Evolutionary conservation across 92 coral and sea anemone genomes (phyloP).

Genomic region (Nematostella vectensis): DNA sequence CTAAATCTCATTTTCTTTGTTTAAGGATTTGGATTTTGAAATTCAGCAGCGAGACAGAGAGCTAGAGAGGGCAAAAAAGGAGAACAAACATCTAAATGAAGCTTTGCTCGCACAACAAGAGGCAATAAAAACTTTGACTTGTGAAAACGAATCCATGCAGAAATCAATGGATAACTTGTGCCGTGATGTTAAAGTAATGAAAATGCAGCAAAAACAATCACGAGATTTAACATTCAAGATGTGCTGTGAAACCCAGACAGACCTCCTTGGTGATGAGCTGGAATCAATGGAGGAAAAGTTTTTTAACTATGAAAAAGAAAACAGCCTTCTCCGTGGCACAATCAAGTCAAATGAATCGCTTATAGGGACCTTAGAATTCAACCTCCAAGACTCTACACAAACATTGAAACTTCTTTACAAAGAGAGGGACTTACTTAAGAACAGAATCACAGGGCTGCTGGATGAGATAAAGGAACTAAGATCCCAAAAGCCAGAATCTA

Average conservation of each 20-base stretch:
- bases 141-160: conserved; percentile 49
- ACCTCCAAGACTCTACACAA: conserved; percentile 55
- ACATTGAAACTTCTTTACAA: conserved; percentile 58
- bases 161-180: conserved; percentile 39
- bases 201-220: conserved; percentile 39
- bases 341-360: conserved; percentile 29
- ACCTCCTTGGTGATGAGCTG: conserved; percentile 18
- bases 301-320: conserved; percentile 19
- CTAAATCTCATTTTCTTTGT: too few species aligned
- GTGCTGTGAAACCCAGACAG: conserved; percentile 2
- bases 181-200: conserved; percentile 38
- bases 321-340: conserved; percentile 26
- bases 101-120: conserved; percentile 32
- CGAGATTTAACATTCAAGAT: conserved; percentile 17
- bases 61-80: conserved; percentile 3
- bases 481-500: conserved; percentile 31
- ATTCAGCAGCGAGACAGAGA: background rate
- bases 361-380: conserved; percentile 44
- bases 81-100: conserved; percentile 32
- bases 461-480: conserved; percentile 44
- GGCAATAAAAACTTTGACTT: conserved; percentile 32
- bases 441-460: conserved; percentile 61
- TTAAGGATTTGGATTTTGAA: background rate
- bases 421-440: conserved; percentile 71
- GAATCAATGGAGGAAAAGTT: conserved; percentile 23